Percentiles rank a stretch among this genome's conserved stretches.
phyloP scores from a whole-genome alignment of 2,888 invertebrate species.

The Electrophaes corylata region DNA sequence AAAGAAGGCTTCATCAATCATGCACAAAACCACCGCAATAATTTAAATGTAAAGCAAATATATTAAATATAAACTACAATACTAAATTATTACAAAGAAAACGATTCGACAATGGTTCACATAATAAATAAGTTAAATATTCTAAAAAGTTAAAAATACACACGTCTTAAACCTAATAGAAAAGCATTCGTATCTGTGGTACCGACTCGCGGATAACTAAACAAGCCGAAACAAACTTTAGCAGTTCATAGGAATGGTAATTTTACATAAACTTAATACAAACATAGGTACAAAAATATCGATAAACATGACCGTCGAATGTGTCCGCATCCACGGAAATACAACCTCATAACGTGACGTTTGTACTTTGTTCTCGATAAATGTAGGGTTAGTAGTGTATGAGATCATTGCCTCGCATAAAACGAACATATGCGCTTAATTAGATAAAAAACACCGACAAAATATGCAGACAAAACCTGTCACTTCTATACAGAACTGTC shows the following conservation, averaged over 20 bases:
- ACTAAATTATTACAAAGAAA: conserved; percentile 83
- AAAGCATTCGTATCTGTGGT: conserved; percentile 76
- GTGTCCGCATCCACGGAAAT: conserved; percentile 41
- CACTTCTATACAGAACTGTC: conserved; percentile 69
- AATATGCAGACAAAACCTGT: conserved; percentile 75
- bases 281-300: conserved; percentile 81
- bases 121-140: conserved; percentile 84
- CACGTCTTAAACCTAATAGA: conserved; percentile 82
- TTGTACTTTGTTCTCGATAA: conserved; percentile 80
- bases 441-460: conserved; percentile 74
- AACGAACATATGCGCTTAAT: conserved; percentile 73
- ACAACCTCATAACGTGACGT: conserved; percentile 53
- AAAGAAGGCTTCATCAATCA: conserved; percentile 74
- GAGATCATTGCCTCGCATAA: conserved; percentile 81
- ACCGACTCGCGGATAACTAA: conserved; percentile 47
- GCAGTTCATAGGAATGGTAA: conserved; percentile 74
- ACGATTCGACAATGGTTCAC: conserved; percentile 79
- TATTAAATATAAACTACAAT: conserved; percentile 83
- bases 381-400: conserved; percentile 76
- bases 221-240: conserved; percentile 68
- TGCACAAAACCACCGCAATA: conserved; percentile 76
- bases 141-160: conserved; percentile 84
- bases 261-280: conserved; percentile 67
- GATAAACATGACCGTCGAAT: conserved; percentile 63
- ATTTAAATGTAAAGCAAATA: conserved; percentile 80